Percentiles rank a stretch among this genome's conserved stretches.
Conservation (phyloP, 2,113 vertebrate species). For the Macquaria australasica region DNA sequence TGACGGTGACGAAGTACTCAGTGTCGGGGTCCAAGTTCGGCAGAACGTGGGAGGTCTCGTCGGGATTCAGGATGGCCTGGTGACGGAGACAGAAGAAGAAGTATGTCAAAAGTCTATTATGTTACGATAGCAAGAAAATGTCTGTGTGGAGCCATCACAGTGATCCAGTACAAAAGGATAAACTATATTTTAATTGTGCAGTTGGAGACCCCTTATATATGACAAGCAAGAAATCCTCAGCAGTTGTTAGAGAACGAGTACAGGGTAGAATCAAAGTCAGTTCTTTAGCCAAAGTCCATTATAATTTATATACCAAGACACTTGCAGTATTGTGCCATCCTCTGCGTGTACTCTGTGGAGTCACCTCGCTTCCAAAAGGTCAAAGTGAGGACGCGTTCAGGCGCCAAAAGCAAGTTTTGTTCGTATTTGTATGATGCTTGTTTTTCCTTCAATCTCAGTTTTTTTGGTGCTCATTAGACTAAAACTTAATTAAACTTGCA, state of each 20-base stretch:
- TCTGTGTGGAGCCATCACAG: background rate
- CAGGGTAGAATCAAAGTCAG: background rate
- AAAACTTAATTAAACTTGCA: background rate
- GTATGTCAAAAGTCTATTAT: background rate
- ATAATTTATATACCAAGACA: background rate
- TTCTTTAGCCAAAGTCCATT: background rate
- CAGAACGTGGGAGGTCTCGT: conserved; percentile 88
- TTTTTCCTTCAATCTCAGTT: too few relatives aligned
- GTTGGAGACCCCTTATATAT: background rate
- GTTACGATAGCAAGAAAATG: background rate
- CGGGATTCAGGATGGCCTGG: conserved; percentile 90
- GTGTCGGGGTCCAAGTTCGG: conserved; percentile 91
- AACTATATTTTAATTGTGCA: background rate
- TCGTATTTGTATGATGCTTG: too few relatives aligned
- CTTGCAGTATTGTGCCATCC: background rate
- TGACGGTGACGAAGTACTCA: conserved; percentile 90
- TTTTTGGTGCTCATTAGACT: background rate
- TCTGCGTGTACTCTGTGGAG: too few relatives aligned
- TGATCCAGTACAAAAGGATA: too few relatives aligned
- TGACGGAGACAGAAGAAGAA: background rate
- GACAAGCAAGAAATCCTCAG: background rate
- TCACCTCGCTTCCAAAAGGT: background rate
- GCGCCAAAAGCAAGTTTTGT: too few relatives aligned
- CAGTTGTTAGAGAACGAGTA: too few relatives aligned
- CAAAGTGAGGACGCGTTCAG: background rate